Percentiles rank a stretch among this genome's conserved stretches.
phyloP scores from a whole-genome alignment of 2,113 vertebrate species.

The Anguilla japonica region DNA sequence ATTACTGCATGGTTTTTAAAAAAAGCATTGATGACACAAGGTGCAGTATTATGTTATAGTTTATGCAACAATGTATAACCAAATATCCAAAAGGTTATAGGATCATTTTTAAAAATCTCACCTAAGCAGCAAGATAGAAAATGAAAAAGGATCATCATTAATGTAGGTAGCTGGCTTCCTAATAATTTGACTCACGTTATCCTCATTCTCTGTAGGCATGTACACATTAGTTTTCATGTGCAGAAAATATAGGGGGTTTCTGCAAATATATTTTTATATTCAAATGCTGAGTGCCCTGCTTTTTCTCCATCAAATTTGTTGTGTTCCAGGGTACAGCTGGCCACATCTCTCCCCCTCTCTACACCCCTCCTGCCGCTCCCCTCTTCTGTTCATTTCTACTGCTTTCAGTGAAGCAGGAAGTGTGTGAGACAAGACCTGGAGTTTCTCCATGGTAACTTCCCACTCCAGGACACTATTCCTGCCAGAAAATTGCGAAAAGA shows the following conservation, averaged over 20 bases:
- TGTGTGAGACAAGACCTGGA: slow-evolving; percentile 2
- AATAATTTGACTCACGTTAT: background rate
- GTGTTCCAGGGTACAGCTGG: background rate
- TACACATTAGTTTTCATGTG: background rate
- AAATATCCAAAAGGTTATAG: too few species aligned
- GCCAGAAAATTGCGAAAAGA: background rate
- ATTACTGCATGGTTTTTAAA: too few species aligned
- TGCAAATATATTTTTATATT: background rate
- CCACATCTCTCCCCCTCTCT: background rate
- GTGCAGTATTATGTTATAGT: too few species aligned
- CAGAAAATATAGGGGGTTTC: background rate
- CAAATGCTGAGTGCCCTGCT: background rate
- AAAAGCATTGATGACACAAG: too few species aligned
- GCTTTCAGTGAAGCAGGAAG: background rate
- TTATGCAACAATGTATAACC: too few species aligned
- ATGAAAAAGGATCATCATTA: background rate
- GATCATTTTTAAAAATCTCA: background rate
- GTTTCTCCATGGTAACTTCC: background rate
- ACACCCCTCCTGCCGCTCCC: background rate
- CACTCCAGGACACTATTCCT: background rate
- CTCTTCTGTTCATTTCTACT: background rate
- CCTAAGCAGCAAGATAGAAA: background rate
- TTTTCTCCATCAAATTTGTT: background rate
- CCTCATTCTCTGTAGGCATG: background rate
- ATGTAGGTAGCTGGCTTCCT: background rate